Evolutionary conservation across 2,888 invertebrate species (phyloP).

Genomic region (Norana najaformis): DNA sequence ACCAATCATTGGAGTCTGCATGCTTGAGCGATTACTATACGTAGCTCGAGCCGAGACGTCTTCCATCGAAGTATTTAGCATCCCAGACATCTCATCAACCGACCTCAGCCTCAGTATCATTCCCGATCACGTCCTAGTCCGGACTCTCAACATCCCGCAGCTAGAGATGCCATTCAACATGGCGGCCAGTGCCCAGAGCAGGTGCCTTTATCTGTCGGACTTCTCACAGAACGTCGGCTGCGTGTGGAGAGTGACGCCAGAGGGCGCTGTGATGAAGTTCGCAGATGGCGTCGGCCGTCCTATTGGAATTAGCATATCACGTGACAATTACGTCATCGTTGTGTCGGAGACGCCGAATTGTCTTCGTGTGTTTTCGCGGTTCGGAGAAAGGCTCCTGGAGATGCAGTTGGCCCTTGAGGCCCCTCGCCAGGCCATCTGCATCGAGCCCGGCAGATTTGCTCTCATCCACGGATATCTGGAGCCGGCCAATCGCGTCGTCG

Average conservation of each 20-base stretch:
- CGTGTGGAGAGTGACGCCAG: slow-evolving; percentile 21
- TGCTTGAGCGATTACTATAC: slow-evolving; percentile 10
- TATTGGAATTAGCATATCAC: slow-evolving; percentile 23
- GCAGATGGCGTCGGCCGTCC: slow-evolving; percentile 23
- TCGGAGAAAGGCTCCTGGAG: neutral
- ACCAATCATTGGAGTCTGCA: slow-evolving; percentile 23
- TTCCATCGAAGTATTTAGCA: slow-evolving; percentile 23
- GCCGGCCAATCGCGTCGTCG: slow-evolving; percentile 14
- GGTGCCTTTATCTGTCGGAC: slow-evolving; percentile 28
- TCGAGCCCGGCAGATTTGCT: neutral
- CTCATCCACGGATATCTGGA: slow-evolving; percentile 32
- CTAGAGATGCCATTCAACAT: slow-evolving; percentile 30
- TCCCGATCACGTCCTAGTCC: slow-evolving; percentile 20
- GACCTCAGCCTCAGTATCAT: neutral
- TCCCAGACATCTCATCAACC: slow-evolving; percentile 27
- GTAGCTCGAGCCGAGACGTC: slow-evolving; percentile 13
- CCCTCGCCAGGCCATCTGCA: slow-evolving; percentile 28
- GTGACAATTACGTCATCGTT: slow-evolving; percentile 30
- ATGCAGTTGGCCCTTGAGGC: neutral
- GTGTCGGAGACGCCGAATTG: slow-evolving; percentile 20
- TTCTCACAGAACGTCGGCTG: slow-evolving; percentile 22
- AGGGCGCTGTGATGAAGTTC: slow-evolving; percentile 8
- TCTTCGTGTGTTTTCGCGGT: slow-evolving; percentile 20
- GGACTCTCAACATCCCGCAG: neutral
- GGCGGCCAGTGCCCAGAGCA: neutral